Base-by-base conservation (phyloP, 2,888 invertebrate species). In the Strigamia maritima region DNA sequence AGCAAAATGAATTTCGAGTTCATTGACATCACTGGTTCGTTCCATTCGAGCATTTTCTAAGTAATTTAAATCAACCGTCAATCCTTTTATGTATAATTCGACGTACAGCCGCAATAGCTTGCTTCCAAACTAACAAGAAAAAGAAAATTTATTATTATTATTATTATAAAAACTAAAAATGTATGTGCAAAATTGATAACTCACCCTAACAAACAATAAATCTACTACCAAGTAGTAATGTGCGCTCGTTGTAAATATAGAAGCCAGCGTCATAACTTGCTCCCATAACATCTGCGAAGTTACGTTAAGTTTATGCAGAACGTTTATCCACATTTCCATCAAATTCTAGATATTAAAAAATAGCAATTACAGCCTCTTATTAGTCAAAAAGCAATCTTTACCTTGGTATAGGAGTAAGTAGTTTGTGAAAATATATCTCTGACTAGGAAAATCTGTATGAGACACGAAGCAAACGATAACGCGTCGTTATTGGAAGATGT, bases 51-150 rank as follows among this genome's bases (percentile, higher is more conserved):
- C 77, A 84, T 89, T 87, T 85, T 93, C 92, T 83, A 93, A 85
- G 84, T 91, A 91, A 83, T 93, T 93, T 90, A 93, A 90, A 82
- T 93, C 93, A 14, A 91, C 90, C 6, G 92, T 92, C 82, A 93
- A 88, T 2, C 92, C 92, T 80, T 92, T 89, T 78, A 93, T 90
- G 84, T 91, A 92, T 82, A 93, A 85, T 85, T 92, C 92, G 81
- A 92, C 91, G 49, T 91, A 90, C 80, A 92, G 89, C 26, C 91
- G 88, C 82, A 90, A 90, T 85, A 91, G 87, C 24, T 80, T 80
- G 8, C 80, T 78, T 49, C 83, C 83, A 82, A 82, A 83, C 84
- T 84, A 81, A 4, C 81, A 81, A 74, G 79, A 38, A 24, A 22
- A 80, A 60, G 38, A 19, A 8, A 26, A 10, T 14, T 31, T 28